These are phyloP conservation scores for Epirrhoe tristata DNA, from an alignment of 2,888 invertebrate genomes.

Conservation along the genomic window DNA sequence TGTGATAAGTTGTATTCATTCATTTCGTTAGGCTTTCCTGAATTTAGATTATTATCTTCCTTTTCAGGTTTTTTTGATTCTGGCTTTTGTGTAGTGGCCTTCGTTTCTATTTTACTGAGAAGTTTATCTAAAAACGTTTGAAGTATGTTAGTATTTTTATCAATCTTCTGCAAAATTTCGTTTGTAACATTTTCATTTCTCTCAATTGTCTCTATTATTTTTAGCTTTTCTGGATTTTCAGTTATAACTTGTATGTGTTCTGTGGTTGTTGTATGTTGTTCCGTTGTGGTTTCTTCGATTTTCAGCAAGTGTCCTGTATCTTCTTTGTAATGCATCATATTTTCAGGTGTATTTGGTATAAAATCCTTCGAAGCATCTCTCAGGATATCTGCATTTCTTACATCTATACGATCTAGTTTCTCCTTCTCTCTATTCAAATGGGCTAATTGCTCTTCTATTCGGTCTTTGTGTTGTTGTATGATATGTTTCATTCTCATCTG, in stretches of 20 bases:
- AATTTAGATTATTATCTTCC: background rate
- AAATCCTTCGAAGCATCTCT: conserved; percentile 37
- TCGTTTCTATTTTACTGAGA: conserved; percentile 47
- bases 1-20: conserved; percentile 32
- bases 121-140: conserved; percentile 64
- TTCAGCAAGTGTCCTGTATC: conserved; percentile 1
- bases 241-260: conserved; percentile 30
- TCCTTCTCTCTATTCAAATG: conserved; percentile 61
- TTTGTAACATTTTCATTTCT: conserved; percentile 66
- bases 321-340: conserved; percentile 10
- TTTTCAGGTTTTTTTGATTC: conserved; percentile 5
- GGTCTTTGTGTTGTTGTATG: conserved; percentile 60
- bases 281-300: conserved; percentile 9
- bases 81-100: conserved; percentile 16
- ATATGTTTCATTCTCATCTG: conserved; percentile 58
- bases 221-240: conserved; percentile 32
- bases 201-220: conserved; percentile 56
- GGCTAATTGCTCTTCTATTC: conserved; percentile 62
- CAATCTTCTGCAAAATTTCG: conserved; percentile 68
- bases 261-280: conserved; percentile 21
- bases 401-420: conserved; percentile 51
- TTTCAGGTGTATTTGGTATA: conserved; percentile 41
- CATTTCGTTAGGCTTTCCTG: conserved; percentile 17
- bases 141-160: conserved; percentile 67
- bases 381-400: conserved; percentile 25